Conservation (phyloP, 2,113 vertebrate species). For the Scortum barcoo region DNA sequence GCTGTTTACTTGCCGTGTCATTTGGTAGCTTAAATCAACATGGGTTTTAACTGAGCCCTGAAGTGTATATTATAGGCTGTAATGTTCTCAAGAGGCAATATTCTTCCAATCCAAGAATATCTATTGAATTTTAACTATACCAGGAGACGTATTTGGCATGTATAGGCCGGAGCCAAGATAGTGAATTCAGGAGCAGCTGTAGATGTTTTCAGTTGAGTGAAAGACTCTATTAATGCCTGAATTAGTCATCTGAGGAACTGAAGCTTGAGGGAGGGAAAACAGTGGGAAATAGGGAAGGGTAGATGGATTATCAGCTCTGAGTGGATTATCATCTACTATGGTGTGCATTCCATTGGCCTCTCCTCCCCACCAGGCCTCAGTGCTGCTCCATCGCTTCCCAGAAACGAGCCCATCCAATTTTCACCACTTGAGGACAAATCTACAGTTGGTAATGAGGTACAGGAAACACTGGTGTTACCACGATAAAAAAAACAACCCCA, state of each 20-base stretch:
- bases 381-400: conserved; percentile 38
- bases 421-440: conserved; percentile 21
- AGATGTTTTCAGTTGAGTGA: conserved; percentile 65
- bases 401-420: conserved; percentile 27
- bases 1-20: conserved; percentile 47
- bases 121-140: conserved; percentile 48
- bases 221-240: conserved; percentile 72
- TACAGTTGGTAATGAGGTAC: conserved; percentile 3
- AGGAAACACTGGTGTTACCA: conserved; percentile 8
- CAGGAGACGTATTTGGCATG: conserved; percentile 36
- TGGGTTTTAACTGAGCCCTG: conserved; percentile 43
- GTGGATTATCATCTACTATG: conserved; percentile 82
- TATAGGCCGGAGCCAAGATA: conserved; percentile 8
- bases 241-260: conserved; percentile 72
- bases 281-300: conserved; percentile 76
- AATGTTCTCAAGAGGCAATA: conserved; percentile 44
- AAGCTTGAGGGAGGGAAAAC: conserved; percentile 70
- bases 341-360: conserved; percentile 76
- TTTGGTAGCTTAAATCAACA: conserved; percentile 67
- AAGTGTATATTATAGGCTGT: conserved; percentile 36
- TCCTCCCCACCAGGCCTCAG: conserved; percentile 48
- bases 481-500: background rate
- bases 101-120: conserved; percentile 53
- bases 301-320: conserved; percentile 80
- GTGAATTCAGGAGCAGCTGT: conserved; percentile 70